Evolutionary conservation across 2,888 invertebrate species (phyloP).

Genomic region (Norana najaformis): DNA sequence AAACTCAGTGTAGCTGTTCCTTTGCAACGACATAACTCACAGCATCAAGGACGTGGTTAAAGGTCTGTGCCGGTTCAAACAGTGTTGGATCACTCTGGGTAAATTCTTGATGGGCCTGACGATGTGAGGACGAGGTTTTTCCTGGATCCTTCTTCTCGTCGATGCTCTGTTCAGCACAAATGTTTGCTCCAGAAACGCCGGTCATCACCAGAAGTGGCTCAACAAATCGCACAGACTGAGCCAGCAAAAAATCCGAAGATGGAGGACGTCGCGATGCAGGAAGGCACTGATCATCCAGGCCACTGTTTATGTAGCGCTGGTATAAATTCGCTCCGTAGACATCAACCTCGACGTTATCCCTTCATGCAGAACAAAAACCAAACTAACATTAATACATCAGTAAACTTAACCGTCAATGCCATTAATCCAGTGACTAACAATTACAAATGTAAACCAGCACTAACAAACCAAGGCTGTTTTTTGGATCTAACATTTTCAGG

Average conservation of each 20-base stretch:
- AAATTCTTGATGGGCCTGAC: neutral
- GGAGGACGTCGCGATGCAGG: neutral
- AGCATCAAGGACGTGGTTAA: neutral
- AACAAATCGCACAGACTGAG: neutral
- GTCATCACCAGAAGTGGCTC: slow-evolving; percentile 5
- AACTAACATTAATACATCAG: neutral
- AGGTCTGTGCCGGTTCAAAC: neutral
- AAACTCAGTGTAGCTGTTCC: neutral
- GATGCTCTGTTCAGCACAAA: neutral
- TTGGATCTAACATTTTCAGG: neutral
- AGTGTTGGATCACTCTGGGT: neutral
- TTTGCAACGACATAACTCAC: neutral
- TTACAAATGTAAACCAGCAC: too few relatives aligned
- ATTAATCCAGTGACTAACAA: too few relatives aligned
- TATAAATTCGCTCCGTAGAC: slow-evolving; percentile 1
- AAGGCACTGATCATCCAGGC: neutral
- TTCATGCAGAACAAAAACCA: neutral
- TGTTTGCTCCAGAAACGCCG: neutral
- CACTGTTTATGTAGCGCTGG: neutral
- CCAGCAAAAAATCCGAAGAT: neutral
- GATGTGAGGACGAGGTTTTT: neutral
- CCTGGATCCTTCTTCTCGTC: neutral
- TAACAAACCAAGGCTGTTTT: neutral
- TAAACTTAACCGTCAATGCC: too few relatives aligned
- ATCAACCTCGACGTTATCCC: neutral